phyloP scores from a whole-genome alignment of 2,797 vertebrate species.

The Gymnothorax javanicus region DNA sequence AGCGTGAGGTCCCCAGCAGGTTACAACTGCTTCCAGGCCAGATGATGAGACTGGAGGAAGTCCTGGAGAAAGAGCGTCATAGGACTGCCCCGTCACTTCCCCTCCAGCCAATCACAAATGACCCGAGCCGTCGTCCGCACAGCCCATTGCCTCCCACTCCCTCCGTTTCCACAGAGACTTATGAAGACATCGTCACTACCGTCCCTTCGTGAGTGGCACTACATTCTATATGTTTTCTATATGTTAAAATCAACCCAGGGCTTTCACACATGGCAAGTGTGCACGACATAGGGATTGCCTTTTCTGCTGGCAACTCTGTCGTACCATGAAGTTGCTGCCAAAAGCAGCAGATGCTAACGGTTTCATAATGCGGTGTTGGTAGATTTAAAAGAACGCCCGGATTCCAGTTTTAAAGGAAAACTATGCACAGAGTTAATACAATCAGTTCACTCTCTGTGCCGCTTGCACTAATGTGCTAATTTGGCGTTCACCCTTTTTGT shows the following conservation, averaged over 20 bases:
- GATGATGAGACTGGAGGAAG: constrained; percentile 52
- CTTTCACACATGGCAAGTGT: neutral
- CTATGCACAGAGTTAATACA: too few species aligned
- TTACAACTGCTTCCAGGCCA: constrained; percentile 68
- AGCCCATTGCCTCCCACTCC: constrained; percentile 36
- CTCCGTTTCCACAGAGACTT: neutral
- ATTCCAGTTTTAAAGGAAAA: too few species aligned
- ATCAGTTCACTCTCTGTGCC: too few species aligned
- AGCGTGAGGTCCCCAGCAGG: constrained; percentile 62
- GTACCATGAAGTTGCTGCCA: neutral
- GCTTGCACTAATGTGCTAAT: too few species aligned
- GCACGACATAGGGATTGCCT: neutral
- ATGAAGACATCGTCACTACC: neutral
- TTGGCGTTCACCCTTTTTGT: too few species aligned
- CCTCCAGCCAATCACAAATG: neutral
- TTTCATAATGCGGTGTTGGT: neutral
- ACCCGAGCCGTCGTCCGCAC: neutral
- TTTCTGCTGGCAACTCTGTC: neutral
- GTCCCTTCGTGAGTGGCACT: constrained; percentile 53
- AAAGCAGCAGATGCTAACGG: too few species aligned
- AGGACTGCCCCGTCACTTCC: constrained; percentile 29
- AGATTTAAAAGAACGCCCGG: too few species aligned
- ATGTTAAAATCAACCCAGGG: too few species aligned
- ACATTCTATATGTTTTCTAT: too few species aligned
- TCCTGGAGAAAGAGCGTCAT: constrained; percentile 52